These are phyloP conservation scores for Acrobeloides nanus DNA, from an alignment of 2,888 invertebrate species.

Conservation along the genomic window DNA sequence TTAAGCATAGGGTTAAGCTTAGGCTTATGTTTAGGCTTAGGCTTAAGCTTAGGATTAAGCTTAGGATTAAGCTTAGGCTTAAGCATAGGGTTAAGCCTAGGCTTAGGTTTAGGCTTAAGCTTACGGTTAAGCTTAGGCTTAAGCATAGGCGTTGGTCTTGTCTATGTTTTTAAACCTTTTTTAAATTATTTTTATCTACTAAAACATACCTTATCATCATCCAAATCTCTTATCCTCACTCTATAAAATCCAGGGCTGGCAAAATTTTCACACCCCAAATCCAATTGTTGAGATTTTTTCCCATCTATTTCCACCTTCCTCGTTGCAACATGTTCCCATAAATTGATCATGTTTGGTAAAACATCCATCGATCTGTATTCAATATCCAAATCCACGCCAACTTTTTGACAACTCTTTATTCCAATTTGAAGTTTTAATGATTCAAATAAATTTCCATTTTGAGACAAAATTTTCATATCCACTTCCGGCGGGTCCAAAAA, in stretches of 20 bases:
- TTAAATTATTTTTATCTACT: neutral
- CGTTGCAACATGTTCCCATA: slow-evolving; percentile 6
- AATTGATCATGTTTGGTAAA: neutral
- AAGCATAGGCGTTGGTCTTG: neutral
- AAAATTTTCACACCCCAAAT: slow-evolving; percentile 31
- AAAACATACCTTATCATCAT: no score
- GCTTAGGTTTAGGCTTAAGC: neutral
- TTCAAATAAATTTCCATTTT: no score
- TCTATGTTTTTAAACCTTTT: neutral
- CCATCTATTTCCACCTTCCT: slow-evolving; percentile 4
- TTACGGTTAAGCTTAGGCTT: neutral
- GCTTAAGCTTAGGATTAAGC: no score
- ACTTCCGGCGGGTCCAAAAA: no score
- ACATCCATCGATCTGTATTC: slow-evolving; percentile 10
- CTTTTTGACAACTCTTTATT: no score
- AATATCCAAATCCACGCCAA: slow-evolving; percentile 7
- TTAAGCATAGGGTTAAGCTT: no score
- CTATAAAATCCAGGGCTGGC: slow-evolving; percentile 33
- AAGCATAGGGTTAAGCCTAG: neutral
- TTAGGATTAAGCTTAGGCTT: no score
- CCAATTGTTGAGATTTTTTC: slow-evolving; percentile 20
- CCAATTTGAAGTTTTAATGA: no score
- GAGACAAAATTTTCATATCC: no score
- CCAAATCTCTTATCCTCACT: slow-evolving; percentile 5
- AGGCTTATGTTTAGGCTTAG: no score